A percentile compares a stretch with the other conserved stretches of the same genome.
These are phyloP conservation scores for Otolemur garnettii DNA, from an alignment of 2,113 vertebrate species.

Conservation along the genomic window DNA sequence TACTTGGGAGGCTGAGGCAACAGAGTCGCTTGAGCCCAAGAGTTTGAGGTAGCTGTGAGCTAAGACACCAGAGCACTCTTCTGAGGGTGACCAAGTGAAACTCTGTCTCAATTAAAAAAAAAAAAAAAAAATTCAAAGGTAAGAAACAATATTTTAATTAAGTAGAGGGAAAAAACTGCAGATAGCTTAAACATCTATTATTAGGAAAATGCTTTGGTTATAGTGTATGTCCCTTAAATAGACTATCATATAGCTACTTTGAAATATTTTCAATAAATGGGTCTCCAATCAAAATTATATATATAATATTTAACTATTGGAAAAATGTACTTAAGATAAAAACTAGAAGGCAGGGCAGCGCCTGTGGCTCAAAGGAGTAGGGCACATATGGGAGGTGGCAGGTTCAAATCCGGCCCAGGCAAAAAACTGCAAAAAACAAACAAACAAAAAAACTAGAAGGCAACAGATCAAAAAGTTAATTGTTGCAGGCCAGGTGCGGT, in stretches of 20 bases:
- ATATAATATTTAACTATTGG: conserved; percentile 52
- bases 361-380: too few species aligned
- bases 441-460: conserved; percentile 1
- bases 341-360: not conserved
- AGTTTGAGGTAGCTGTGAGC: too few species aligned
- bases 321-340: conserved; percentile 46
- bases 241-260: conserved; percentile 32
- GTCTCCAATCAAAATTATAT: conserved; percentile 19
- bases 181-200: conserved; percentile 7
- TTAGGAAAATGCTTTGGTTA: conserved; percentile 50
- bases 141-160: conserved; percentile 31
- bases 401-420: too few species aligned
- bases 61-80: too few species aligned
- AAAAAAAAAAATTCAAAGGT: conserved; percentile 48
- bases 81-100: too few species aligned
- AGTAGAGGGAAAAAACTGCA: not conserved
- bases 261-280: conserved; percentile 32
- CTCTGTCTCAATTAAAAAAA: too few species aligned
- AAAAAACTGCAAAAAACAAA: too few species aligned
- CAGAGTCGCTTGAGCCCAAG: too few species aligned
- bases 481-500: not conserved
- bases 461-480: conserved; percentile 30
- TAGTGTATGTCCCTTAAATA: not conserved
- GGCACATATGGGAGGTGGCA: too few species aligned
- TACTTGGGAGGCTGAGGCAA: too few species aligned